Evolutionary conservation across 23 tunicate species (phyloP), one percentile per base, ranked within the genome.

Genomic region (Clavelina lepadiformis): DNA sequence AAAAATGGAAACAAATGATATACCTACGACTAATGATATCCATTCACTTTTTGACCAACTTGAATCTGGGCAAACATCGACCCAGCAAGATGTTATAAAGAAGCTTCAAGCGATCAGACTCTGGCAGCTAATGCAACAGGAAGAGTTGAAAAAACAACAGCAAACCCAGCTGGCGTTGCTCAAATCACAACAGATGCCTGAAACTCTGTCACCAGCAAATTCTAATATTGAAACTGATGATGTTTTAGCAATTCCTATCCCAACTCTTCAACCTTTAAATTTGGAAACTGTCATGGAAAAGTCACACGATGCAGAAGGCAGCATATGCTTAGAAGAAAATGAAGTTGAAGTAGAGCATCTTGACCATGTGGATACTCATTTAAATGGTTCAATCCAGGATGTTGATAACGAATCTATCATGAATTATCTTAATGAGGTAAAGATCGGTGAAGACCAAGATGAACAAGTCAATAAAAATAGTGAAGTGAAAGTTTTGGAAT

Each of bases 41-140:
- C 38, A 72, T 41, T 35, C 58, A 5, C 31, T 72, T 15, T 72
- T 58, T 72, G 67, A 72, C 46, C 27, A 72, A 72, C 57, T 72
- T 26, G 68, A 59, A 58, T 20, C 31, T 41, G 52, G 27, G 4
- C 36, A 59, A 30, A 71, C 44, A 45, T 19, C 61, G 0, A 73
- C 70, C 1, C 79, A 80, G 36, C 68, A 73, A 19, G 49, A 37
- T 44, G 75, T 79, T 3, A 54, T 89, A 49, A 63, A 81, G 58
- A 89, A 89, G 59, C 64, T 89, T 3, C 97, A 89, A 32, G 91
- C 77, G 19, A 81, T 89, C 28, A 56, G 80, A 30, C 41, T 75
- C 35, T 81, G 84, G 89, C 84, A 89, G 68, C 45, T 81, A 2
- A 75, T 58, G 72, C 97, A 89, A 56, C 88, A 89, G 65, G 97